A percentile compares a stretch with the other conserved stretches of the same genome.
These are phyloP conservation scores for Formicarius rufipectus DNA, from an alignment of 2,113 vertebrate genomes.

Conservation along the genomic window DNA sequence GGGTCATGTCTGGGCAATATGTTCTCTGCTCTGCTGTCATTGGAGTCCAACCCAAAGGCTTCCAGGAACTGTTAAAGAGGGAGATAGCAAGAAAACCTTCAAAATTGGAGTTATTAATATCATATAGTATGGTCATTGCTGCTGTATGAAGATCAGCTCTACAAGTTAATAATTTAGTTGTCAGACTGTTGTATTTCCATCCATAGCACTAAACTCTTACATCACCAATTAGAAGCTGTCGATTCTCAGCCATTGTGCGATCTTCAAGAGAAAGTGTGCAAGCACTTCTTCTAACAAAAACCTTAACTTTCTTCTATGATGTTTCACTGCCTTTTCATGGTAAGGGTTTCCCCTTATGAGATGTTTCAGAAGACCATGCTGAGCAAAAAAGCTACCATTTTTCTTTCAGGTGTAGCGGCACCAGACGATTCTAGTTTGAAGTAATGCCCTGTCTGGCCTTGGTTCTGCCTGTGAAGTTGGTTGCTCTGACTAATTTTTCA, in stretches of 20 bases:
- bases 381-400: constrained; percentile 59
- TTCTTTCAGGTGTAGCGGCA: not conserved
- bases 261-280: not conserved
- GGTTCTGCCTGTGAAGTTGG: not conserved
- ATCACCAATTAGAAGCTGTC: not conserved
- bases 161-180: not conserved
- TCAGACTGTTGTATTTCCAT: not conserved
- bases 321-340: constrained; percentile 48
- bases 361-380: constrained; percentile 49
- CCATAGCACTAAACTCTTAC: not conserved
- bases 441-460: not conserved
- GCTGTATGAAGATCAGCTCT: not conserved
- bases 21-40: not conserved
- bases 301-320: constrained; percentile 23
- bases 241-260: not conserved
- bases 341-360: constrained; percentile 31
- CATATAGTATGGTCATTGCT: not conserved
- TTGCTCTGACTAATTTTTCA: constrained; percentile 5
- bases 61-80: not conserved
- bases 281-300: not conserved
- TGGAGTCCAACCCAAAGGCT: not conserved
- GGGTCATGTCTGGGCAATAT: not conserved
- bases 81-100: not conserved
- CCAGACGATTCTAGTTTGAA: not conserved
- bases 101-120: not conserved